phyloP scores from a whole-genome alignment of 2,888 invertebrate species.

The Pammene fasciana region DNA sequence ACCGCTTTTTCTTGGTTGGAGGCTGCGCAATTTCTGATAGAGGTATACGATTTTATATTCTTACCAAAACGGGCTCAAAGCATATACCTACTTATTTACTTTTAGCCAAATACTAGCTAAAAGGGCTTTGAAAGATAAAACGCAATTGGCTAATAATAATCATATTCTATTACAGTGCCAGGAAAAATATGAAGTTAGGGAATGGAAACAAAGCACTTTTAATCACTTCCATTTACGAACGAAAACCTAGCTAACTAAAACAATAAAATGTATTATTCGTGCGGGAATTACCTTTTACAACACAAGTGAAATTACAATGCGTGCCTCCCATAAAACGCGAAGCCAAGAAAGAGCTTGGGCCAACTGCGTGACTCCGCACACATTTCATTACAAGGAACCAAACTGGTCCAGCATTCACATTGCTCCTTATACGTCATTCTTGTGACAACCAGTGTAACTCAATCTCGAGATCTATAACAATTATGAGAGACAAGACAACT shows the following conservation, averaged over 20 bases:
- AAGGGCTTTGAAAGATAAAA: too few relatives aligned
- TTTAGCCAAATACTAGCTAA: too few relatives aligned
- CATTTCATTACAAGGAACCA: constrained; percentile 63
- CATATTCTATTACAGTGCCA: too few relatives aligned
- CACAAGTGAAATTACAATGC: constrained; percentile 51
- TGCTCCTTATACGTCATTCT: background rate
- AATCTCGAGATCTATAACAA: background rate
- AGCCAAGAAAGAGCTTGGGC: constrained; percentile 59
- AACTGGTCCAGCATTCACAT: constrained; percentile 45
- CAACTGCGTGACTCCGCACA: constrained; percentile 72
- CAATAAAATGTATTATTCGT: constrained; percentile 40
- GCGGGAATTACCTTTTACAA: constrained; percentile 38
- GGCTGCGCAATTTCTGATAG: too few relatives aligned
- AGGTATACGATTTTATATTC: too few relatives aligned
- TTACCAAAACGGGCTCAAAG: too few relatives aligned
- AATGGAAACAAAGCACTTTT: constrained; percentile 7
- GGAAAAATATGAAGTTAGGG: background rate
- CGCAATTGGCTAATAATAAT: too few relatives aligned
- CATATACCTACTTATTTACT: too few relatives aligned
- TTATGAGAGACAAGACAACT: background rate
- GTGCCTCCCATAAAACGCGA: constrained; percentile 57
- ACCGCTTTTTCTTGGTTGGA: too few relatives aligned
- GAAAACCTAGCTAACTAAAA: constrained; percentile 30
- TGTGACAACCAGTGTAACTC: background rate
- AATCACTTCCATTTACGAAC: constrained; percentile 32